A percentile compares a stretch with the other conserved stretches of the same genome.
Conservation (phyloP, 1,140 invertebrate species). For the Eciton burchellii region DNA sequence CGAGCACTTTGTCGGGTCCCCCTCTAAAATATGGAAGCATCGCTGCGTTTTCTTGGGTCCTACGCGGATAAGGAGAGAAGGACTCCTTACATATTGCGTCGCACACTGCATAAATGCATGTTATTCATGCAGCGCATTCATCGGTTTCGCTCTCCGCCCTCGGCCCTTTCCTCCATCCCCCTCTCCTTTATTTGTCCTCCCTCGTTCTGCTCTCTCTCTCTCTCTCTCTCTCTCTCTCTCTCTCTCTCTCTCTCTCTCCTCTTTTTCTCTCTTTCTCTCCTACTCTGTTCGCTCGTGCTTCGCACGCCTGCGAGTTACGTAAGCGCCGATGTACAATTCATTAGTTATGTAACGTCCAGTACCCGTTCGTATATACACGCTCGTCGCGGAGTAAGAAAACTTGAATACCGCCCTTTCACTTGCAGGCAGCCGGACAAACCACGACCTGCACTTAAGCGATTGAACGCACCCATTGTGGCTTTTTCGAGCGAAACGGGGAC, state of each 20-base stretch:
- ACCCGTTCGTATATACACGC: constrained; percentile 62
- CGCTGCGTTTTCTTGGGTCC: constrained; percentile 71
- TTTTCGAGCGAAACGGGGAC: constrained; percentile 69
- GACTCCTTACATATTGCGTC: constrained; percentile 79
- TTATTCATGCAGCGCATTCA: constrained; percentile 76
- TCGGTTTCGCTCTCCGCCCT: constrained; percentile 62
- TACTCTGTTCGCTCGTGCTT: background rate
- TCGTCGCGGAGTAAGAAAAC: constrained; percentile 55
- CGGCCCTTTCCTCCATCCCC: constrained; percentile 31
- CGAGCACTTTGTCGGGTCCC: constrained; percentile 77
- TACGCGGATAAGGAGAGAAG: constrained; percentile 73
- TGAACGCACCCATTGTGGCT: constrained; percentile 74
- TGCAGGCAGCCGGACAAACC: constrained; percentile 70
- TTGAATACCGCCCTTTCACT: constrained; percentile 39
- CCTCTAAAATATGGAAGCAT: constrained; percentile 77
- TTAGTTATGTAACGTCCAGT: constrained; percentile 73
- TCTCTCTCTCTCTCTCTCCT: background rate
- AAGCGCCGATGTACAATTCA: constrained; percentile 72
- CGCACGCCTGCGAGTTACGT: constrained; percentile 38
- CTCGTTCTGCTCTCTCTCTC: background rate
- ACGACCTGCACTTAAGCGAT: constrained; percentile 74
- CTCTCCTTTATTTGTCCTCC: constrained; percentile 25
- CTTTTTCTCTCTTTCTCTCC: background rate
- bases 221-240: too few species aligned
- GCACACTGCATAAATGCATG: constrained; percentile 80